Evolutionary conservation across 23 tunicate species (phyloP), one percentile per base, ranked within the genome.

Genomic region (Diplosoma virens): DNA sequence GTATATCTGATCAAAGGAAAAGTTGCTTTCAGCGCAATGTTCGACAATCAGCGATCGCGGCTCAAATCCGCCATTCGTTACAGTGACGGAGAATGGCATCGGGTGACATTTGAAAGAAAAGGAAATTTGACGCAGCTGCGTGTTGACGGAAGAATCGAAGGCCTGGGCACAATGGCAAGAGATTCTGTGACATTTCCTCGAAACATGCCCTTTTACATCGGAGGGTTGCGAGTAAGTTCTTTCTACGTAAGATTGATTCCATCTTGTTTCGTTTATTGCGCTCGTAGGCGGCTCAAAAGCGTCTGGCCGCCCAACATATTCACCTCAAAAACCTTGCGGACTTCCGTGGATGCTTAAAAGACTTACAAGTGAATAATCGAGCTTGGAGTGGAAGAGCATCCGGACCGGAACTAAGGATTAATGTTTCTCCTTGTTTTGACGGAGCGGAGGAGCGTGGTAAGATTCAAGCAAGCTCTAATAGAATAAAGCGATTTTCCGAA

Each of bases 31-130:
- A 83, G 87, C 28, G 85, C 79, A 0, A 78, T 66, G 75, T 83
- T 89, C 70, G 84, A 78, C 7, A 41, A 9, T 11, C 82, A 83
- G 37, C 67, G 89, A 50, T 2, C 46, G 0, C 54, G 85, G 26
- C 16, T 89, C 27, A 83, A 71, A 32, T 71, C 89, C 11, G 17
- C 17, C 1, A 32, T 72, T 0, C 75, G 81, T 24, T 61, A 32
- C 54, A 68, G 54, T 66, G 96, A 89, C 30, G 96, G 84, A 27
- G 23, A 30, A 3, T 89, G 96, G 96, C 96, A 89, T 66, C 54
- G 77, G 2, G 50, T 83, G 9, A 89, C 82, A 25, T 83, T 89
- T 71, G 83, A 89, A 58, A 66, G 96, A 52, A 83, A 78, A 32
- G 72, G 72, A 18, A 72, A 82, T 22, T 32, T 58, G 32, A 48